These are phyloP conservation scores for Orchestes rusci DNA, from an alignment of 2,888 invertebrate genomes.

Conservation along the genomic window DNA sequence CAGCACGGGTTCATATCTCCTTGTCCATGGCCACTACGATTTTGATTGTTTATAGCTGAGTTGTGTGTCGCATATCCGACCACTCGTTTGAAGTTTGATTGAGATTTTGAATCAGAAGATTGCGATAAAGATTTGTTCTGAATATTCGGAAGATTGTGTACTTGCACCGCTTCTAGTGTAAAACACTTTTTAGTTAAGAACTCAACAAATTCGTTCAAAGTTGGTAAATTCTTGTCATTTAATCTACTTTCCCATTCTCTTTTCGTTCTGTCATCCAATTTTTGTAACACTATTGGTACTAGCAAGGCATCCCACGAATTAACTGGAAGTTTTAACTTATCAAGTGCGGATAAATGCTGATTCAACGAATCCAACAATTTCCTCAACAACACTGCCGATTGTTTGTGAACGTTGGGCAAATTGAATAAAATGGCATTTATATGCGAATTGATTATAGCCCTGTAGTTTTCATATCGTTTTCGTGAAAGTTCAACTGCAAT, in stretches of 20 bases:
- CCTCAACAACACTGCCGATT: constrained; percentile 11
- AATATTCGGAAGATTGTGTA: no score
- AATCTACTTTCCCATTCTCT: constrained; percentile 17
- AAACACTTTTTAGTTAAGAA: constrained; percentile 19
- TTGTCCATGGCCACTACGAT: background rate
- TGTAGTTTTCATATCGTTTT: constrained; percentile 17
- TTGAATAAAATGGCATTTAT: constrained; percentile 18
- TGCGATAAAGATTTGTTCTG: no score
- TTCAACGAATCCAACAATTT: constrained; percentile 17
- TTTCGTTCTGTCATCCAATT: constrained; percentile 15
- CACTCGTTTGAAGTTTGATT: no score
- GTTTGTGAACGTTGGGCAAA: constrained; percentile 9
- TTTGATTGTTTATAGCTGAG: background rate
- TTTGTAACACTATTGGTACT: constrained; percentile 16
- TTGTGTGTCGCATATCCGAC: background rate
- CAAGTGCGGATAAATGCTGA: constrained; percentile 14
- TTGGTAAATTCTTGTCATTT: constrained; percentile 8
- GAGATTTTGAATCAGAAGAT: no score
- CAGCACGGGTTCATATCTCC: background rate
- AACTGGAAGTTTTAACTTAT: constrained; percentile 17
- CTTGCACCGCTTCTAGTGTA: constrained; percentile 11
- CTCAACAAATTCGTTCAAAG: constrained; percentile 9
- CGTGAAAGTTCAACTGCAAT: constrained; percentile 12
- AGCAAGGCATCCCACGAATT: constrained; percentile 21
- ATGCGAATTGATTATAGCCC: constrained; percentile 14